Base-by-base conservation (phyloP, 2,113 vertebrate genomes). In the Oryzias curvinotus region DNA sequence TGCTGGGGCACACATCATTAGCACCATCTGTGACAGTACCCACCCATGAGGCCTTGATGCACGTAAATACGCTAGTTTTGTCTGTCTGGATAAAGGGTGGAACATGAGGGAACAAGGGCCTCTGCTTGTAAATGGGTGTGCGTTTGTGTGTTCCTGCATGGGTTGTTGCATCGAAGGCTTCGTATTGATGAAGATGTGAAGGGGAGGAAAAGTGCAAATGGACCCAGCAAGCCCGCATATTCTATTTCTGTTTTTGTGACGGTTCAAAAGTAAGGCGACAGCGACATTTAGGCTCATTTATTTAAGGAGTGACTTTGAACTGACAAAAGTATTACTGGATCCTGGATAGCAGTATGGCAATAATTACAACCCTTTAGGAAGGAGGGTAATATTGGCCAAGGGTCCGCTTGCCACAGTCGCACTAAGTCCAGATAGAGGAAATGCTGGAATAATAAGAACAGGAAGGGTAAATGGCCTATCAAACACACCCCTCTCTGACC, bases 401-500 rank as follows among this genome's bases (percentile, higher is more conserved):
- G 66, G 84, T 86, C 65, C 65, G 68, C 68, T 81, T 5, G 75
- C 76, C 69, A 76, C 68, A 84, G 85, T 79, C 57, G 77, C 80
- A 84, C 88, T 68, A 85, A 85, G 83, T 85, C 67, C 62, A 93
- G 92, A 90, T 88, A 92, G 89, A 92, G 87, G 91, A 93, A 94
- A 93, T 76, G 88, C 87, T 90, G 77, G 81, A 92, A 90, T 91
- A 92, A 91, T 91, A 90, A 87, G 88, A 92, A 90, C 86, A 90
- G 89, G 89, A 94, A 93, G 91, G 89, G 71, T 85, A 93, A 93
- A 92, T 90, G 85, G 89, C 84, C 92, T 87, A 88, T 93, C 88
- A 92, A 92, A 92, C 86, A 93, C 91, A 93, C 90, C 89, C 90
- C 82, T 86, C 79, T 85, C 84, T 94, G 94, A 93, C 91, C 93